Base-by-base conservation (phyloP, 2,888 invertebrate genomes). In the Tiliacea aurago region DNA sequence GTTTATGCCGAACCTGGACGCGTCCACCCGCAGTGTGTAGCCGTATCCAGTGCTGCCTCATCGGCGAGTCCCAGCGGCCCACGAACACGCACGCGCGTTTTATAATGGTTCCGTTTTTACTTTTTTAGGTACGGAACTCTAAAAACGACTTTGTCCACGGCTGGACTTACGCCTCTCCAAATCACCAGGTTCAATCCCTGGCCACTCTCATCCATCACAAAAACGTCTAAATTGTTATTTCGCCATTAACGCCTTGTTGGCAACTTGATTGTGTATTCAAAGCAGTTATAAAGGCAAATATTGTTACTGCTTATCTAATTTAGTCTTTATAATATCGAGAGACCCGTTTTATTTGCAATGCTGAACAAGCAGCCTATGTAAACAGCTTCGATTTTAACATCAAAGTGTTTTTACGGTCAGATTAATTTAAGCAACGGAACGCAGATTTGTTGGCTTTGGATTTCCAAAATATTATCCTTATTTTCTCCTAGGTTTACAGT, bases 241-340 rank as follows among this genome's bases (percentile, higher is more conserved):
- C 56, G 7, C 13, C 58, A 64, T 68, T 56, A 81, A 72, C 13
- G 58, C 67, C 64, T 64, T 18, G 55, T 67, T 77, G 59, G n/a
- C 51, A 51, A 58, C 47, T 53, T 33, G 58, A 65, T 68, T 78
- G 66, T 64, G 11, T 76, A 62, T 64, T 59, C 28, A 72, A 55
- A 63, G 49, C 58, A 66, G 77, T 81, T 72, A 77, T 63, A 23
- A 66, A 66, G 9, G 28, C 47, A 78, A 80, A 82, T 82, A 82
- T 82, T 80, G 61, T 68, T 53, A 47, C 55, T 64, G 68, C 67
- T 72, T 68, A 82, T 56, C 58, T 59, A 67, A 82, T 80, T 72
- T 67, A 63, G 49, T 66, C 43, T 66, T 77, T 63, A 66, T 70
- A 66, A 55, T 71, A 81, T 20, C 28, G 47, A 59, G 41, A 37